These are phyloP conservation scores for Pyrrhosoma nymphula DNA, from an alignment of 2,888 invertebrate species.

Conservation along the genomic window DNA sequence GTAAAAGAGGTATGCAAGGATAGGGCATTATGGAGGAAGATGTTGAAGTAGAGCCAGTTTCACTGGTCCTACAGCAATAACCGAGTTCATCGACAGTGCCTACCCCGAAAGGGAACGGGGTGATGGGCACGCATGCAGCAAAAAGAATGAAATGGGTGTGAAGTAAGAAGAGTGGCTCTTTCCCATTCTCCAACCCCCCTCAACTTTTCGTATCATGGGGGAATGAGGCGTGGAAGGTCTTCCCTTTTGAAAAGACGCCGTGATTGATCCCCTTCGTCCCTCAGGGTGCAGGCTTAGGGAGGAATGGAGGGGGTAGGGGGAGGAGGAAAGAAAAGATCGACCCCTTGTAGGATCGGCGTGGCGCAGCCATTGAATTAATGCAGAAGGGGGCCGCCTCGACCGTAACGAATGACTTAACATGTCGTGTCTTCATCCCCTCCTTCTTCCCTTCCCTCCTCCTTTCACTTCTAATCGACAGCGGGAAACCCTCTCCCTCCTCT, in stretches of 20 bases:
- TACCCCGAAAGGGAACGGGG: too few species aligned
- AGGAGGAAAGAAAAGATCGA: neutral
- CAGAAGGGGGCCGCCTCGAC: neutral
- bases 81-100: too few species aligned
- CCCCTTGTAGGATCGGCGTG: neutral
- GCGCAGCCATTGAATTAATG: neutral
- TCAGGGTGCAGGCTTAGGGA: too few species aligned
- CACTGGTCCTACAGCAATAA: too few species aligned
- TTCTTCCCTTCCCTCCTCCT: neutral
- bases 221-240: neutral
- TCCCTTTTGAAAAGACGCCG: neutral
- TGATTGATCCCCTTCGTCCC: too few species aligned
- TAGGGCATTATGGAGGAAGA: neutral
- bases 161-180: too few species aligned
- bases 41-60: too few species aligned
- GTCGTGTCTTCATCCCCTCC: neutral
- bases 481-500: too few species aligned
- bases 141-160: neutral
- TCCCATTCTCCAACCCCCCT: too few species aligned
- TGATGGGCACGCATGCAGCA: too few species aligned
- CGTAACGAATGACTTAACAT: neutral
- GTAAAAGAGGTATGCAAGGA: neutral
- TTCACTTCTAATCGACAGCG: too few species aligned
- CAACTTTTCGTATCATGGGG: neutral
- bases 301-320: neutral